Conservation (phyloP, 2,888 invertebrate genomes). For the Sialis lutaria region DNA sequence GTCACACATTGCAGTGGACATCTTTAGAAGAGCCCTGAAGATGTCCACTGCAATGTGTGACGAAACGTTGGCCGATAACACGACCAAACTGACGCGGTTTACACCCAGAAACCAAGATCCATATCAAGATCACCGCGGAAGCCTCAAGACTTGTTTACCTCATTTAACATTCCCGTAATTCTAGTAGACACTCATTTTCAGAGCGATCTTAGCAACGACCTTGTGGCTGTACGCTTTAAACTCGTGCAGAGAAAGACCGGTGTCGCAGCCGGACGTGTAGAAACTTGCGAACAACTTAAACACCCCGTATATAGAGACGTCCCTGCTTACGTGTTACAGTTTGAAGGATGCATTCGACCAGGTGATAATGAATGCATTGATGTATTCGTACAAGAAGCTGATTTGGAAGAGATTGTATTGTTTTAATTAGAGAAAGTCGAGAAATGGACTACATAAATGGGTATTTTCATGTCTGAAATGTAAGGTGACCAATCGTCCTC, state of each 20-base stretch:
- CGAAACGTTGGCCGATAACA: no score
- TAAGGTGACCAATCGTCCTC: no score
- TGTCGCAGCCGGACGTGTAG: slow-evolving; percentile 57
- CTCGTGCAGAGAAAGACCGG: slow-evolving; percentile 51
- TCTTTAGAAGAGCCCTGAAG: no score
- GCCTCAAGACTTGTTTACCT: no score
- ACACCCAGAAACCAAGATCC: no score
- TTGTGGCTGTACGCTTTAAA: slow-evolving; percentile 38
- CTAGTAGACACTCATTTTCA: slow-evolving; percentile 75
- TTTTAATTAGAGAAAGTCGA: background rate
- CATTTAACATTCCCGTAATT: slow-evolving; percentile 41
- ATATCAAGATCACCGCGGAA: no score
- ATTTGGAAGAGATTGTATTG: slow-evolving; percentile 36
- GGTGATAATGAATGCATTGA: slow-evolving; percentile 63
- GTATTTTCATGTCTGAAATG: no score
- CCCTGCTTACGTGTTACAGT: slow-evolving; percentile 76
- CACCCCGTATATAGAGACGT: slow-evolving; percentile 81
- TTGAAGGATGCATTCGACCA: slow-evolving; percentile 87
- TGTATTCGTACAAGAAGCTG: slow-evolving; percentile 26
- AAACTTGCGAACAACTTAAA: slow-evolving; percentile 59
- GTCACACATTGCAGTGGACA: no score
- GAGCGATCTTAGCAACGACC: slow-evolving; percentile 44
- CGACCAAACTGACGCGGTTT: no score
- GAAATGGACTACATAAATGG: no score
- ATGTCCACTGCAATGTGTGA: no score